These are phyloP conservation scores for Microchirus variegatus DNA, from an alignment of 2,797 vertebrate species.

Conservation along the genomic window DNA sequence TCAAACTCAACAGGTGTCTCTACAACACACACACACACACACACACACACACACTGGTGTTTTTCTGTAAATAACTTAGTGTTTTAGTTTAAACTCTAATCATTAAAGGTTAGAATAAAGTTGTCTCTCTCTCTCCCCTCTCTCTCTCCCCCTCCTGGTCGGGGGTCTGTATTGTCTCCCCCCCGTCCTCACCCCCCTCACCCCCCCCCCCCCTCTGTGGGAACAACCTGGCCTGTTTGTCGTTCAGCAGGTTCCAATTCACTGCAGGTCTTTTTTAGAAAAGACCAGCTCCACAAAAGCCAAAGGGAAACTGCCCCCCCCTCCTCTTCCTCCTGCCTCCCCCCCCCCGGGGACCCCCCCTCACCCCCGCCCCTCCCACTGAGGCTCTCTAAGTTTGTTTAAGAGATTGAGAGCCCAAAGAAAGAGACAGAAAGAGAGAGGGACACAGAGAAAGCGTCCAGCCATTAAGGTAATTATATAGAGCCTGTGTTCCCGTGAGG, in stretches of 20 bases:
- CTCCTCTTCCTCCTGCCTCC: conserved; percentile 19
- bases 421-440: conserved; percentile 72
- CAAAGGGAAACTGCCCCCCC: conserved; percentile 60
- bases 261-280: conserved; percentile 53
- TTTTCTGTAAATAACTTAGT: too few species aligned
- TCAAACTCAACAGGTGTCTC: too few species aligned
- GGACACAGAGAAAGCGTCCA: conserved; percentile 94
- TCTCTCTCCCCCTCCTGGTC: conserved; percentile 22
- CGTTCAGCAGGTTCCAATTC: conserved; percentile 72
- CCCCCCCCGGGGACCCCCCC: conserved; percentile 29
- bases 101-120: too few species aligned
- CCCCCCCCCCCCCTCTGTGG: conserved; percentile 62
- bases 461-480: conserved; percentile 99
- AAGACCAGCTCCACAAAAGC: conserved; percentile 67
- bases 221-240: conserved; percentile 76
- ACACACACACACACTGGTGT: too few species aligned
- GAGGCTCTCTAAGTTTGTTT: conserved; percentile 93
- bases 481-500: conserved; percentile 99
- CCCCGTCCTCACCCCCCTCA: too few species aligned
- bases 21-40: too few species aligned
- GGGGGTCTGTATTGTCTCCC: conserved; percentile 59
- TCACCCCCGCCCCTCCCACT: conserved; percentile 34
- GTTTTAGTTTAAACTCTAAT: too few species aligned
- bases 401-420: conserved; percentile 94
- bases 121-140: not conserved